Evolutionary conservation across 2,888 invertebrate species (phyloP).

Genomic region (Neoscelio sp.): DNA sequence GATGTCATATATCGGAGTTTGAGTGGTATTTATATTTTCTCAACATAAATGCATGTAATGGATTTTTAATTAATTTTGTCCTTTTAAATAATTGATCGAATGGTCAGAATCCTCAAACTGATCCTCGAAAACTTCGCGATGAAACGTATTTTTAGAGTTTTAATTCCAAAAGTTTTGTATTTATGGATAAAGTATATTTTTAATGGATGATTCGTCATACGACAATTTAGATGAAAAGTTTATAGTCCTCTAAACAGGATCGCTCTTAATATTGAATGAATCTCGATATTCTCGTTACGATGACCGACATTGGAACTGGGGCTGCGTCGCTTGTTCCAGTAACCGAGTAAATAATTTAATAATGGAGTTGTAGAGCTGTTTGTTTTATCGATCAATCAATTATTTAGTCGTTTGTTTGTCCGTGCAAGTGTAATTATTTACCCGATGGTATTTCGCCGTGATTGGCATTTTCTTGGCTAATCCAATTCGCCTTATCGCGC

Average conservation of each 20-base stretch:
- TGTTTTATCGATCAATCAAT: conserved; percentile 60
- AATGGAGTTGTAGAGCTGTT: conserved; percentile 45
- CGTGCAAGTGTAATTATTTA: conserved; percentile 54
- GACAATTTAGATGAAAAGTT: background rate
- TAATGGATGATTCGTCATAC: background rate
- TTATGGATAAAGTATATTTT: too few species aligned
- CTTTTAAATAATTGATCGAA: conserved; percentile 4
- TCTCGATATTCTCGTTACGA: conserved; percentile 55
- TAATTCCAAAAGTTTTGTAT: too few species aligned
- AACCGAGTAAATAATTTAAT: conserved; percentile 67
- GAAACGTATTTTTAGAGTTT: background rate
- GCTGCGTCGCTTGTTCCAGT: conserved; percentile 56
- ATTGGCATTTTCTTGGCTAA: conserved; percentile 45
- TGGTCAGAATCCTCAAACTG: too few species aligned
- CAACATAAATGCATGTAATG: conserved; percentile 11
- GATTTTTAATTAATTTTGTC: conserved; percentile 4
- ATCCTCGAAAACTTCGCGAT: too few species aligned
- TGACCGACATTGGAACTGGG: conserved; percentile 66
- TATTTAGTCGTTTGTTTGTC: conserved; percentile 56
- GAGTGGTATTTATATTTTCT: conserved; percentile 26
- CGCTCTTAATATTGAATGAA: conserved; percentile 56
- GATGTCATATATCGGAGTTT: background rate
- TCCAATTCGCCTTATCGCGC: conserved; percentile 37
- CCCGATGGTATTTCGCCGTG: conserved; percentile 23
- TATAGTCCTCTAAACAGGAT: conserved; percentile 20